phyloP scores from a whole-genome alignment of 2,113 vertebrate genomes.

The Sphaerodactylus townsendi region DNA sequence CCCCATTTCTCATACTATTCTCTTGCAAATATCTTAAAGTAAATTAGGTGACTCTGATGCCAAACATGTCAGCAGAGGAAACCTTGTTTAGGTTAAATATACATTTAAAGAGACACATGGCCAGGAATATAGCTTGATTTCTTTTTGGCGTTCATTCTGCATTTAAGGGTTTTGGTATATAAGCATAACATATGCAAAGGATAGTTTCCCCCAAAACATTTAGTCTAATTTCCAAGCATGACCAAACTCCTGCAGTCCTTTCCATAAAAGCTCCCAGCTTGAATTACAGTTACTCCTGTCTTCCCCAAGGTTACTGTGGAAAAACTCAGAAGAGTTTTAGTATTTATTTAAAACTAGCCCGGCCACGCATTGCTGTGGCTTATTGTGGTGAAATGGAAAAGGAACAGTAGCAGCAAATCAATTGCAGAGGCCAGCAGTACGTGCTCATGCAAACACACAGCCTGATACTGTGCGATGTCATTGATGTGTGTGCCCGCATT shows the following conservation, averaged over 20 bases:
- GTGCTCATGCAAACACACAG: too few relatives aligned
- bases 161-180: accelerated
- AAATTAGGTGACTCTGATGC: conserved; percentile 52
- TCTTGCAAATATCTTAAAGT: conserved; percentile 22
- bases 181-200: neutral
- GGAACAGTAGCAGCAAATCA: too few relatives aligned
- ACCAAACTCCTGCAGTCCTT: neutral
- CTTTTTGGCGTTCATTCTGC: neutral
- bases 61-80: conserved; percentile 48
- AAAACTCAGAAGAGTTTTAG: neutral
- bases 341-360: neutral
- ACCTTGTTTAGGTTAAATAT: conserved; percentile 36
- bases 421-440: too few relatives aligned
- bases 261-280: neutral
- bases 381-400: too few relatives aligned
- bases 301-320: neutral
- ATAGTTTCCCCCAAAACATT: conserved; percentile 26
- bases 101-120: neutral
- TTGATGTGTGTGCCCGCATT: too few relatives aligned
- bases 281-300: neutral
- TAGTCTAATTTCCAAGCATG: neutral
- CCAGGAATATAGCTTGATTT: neutral
- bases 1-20: conserved; percentile 30
- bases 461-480: too few relatives aligned
- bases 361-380: too few relatives aligned